These are phyloP conservation scores for Esox masquinongy DNA, from an alignment of 2,797 vertebrate species.

Conservation along the genomic window DNA sequence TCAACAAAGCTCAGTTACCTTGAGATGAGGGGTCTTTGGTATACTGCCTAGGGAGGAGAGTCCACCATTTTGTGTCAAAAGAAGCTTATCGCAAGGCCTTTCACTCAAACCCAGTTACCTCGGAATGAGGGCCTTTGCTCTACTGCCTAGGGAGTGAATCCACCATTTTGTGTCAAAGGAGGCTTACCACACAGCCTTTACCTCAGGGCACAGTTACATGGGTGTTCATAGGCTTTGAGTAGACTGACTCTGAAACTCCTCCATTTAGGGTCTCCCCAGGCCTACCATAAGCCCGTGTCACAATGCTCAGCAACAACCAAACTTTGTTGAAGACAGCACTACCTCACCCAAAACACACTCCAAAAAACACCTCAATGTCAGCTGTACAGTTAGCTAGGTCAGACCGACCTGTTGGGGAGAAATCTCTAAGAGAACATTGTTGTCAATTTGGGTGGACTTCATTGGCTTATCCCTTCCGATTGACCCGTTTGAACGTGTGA, in stretches of 20 bases:
- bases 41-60: background rate
- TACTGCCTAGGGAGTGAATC: slow-evolving; percentile 2
- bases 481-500: no score
- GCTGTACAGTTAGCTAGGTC: slow-evolving; percentile 28
- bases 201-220: background rate
- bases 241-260: slow-evolving; percentile 10
- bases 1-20: background rate
- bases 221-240: background rate
- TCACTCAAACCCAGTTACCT: background rate
- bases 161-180: background rate
- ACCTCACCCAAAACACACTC: slow-evolving; percentile 28
- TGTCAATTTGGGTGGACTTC: no score
- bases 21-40: background rate
- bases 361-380: slow-evolving; percentile 62
- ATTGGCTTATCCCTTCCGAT: no score
- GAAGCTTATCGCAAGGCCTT: background rate
- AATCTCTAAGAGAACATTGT: no score
- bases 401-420: no score
- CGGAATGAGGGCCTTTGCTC: background rate
- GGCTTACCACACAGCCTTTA: background rate
- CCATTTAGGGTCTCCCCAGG: background rate
- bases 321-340: slow-evolving; percentile 27
- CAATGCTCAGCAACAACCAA: slow-evolving; percentile 8
- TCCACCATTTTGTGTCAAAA: slow-evolving; percentile 1
- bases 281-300: slow-evolving; percentile 5